Evolutionary conservation across 2,888 invertebrate genomes (phyloP), one percentile per base, ranked within the genome.

Genomic region (Drosophila macrothrix): DNA sequence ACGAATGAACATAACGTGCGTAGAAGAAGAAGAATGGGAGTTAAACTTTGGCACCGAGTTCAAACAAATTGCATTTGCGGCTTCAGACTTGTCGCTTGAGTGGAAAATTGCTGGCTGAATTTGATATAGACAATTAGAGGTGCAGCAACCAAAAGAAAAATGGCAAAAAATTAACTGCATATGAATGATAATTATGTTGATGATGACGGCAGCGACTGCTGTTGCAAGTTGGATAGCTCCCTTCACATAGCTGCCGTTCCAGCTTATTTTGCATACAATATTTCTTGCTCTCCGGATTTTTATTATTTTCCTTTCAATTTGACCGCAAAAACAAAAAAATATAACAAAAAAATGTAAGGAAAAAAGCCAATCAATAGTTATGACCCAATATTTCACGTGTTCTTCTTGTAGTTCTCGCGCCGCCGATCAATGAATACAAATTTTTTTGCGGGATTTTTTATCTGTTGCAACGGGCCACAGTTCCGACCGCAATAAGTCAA

Each of bases 311-410:
- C 74, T 72, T 82, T 85, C 86, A 82, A 80, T 82, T 78, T 35
- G 69, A 88, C 86, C 83, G 84, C 84, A 86, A 64, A 71, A 54
- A 49, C 16, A 41, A 55, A 25, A 28, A 14, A 56, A 72, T 22
- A 9, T 1, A 1, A 29, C 4, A 28, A 29, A 29, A 7, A n/a
- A 82, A 58, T 61, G 39, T 33, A 12, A 35, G 56, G 28, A 25
- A 25, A 58, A 76, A 76, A 84, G 67, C 73, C 83, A 82, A 82
- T 88, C 86, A 86, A 88, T 88, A 77, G 82, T 82, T 83, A 84
- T 86, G 84, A 81, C 63, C 78, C 88, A 85, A 86, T 86, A 86
- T 85, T 89, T 85, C 85, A 83, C 88, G 89, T 83, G 84, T 75
- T 86, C 67, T 73, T 76, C 80, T 74, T 76, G 80, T 52, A 58